Conservation (phyloP, 2,888 invertebrate genomes). For the Notodonta dromedarius region DNA sequence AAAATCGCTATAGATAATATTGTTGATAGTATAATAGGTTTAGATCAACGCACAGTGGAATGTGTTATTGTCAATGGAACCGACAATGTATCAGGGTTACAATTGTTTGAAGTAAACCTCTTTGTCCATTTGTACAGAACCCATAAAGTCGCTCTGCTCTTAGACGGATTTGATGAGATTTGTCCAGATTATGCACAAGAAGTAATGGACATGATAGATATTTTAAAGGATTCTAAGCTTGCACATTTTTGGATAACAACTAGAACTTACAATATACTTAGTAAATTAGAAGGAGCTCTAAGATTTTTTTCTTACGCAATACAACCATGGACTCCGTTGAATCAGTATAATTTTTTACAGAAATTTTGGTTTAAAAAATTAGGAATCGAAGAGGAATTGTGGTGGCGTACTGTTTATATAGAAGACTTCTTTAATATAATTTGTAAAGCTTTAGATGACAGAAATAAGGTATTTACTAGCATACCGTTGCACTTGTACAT, state of each 20-base stretch:
- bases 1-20: background rate
- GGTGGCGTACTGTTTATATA: conserved; percentile 2
- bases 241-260: conserved; percentile 5
- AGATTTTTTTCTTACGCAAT: background rate
- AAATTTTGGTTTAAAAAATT: conserved; percentile 3
- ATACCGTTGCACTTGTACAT: conserved; percentile 33
- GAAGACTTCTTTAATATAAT: conserved; percentile 15
- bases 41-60: background rate
- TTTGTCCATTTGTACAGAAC: conserved; percentile 29
- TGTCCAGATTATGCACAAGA: conserved; percentile 2
- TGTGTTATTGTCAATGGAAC: background rate
- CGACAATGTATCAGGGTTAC: background rate
- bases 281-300: conserved; percentile 5
- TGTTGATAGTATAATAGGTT: background rate
- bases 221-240: conserved; percentile 1
- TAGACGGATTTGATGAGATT: conserved; percentile 9
- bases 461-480: conserved; percentile 22
- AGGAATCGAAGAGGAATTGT: conserved; percentile 1
- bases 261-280: conserved; percentile 4
- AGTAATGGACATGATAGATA: conserved; percentile 1
- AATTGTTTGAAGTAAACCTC: conserved; percentile 19
- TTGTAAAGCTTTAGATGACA: conserved; percentile 11
- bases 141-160: conserved; percentile 1
- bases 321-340: background rate
- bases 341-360: background rate